Evolutionary conservation across 2,113 vertebrate species (phyloP).

Genomic region (Oncorhynchus tshawytscha): DNA sequence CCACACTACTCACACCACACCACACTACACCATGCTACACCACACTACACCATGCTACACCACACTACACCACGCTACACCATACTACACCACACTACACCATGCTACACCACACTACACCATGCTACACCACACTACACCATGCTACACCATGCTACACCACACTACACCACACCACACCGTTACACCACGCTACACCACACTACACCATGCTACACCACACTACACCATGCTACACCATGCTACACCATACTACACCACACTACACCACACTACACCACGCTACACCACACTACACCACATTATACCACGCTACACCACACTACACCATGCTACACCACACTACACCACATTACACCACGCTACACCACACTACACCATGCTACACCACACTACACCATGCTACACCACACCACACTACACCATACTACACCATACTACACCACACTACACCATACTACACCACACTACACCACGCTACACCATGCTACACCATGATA

Average conservation of each 20-base stretch:
- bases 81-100: too few species aligned
- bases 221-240: too few species aligned
- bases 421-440: too few species aligned
- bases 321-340: rapidly evolving
- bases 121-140: too few species aligned
- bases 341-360: rapidly evolving
- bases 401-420: too few species aligned
- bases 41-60: rapidly evolving
- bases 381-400: rapidly evolving
- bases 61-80: rapidly evolving
- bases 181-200: rapidly evolving
- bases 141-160: too few species aligned
- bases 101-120: rapidly evolving
- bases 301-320: rapidly evolving
- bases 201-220: rapidly evolving
- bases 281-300: rapidly evolving
- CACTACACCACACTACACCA: rapidly evolving
- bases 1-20: rapidly evolving
- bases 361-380: too few species aligned
- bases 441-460: too few species aligned
- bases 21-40: too few species aligned
- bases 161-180: rapidly evolving
- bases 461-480: rapidly evolving
- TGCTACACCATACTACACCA: rapidly evolving
- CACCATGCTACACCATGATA: rapidly evolving